phyloP scores from a whole-genome alignment of 2,113 vertebrate species.

The Pollachius pollachius region DNA sequence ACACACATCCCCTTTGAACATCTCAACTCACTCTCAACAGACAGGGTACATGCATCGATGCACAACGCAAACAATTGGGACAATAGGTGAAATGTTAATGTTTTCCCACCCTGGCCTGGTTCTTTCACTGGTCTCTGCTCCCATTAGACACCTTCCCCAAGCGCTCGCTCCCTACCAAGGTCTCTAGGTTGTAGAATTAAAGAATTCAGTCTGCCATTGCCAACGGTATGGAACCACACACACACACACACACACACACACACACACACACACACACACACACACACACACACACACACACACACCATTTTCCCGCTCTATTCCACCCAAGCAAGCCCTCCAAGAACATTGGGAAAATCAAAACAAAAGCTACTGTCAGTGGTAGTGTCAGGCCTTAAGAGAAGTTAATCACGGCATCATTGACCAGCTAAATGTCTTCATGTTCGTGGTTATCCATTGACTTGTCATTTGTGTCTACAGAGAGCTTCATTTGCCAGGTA shows the following conservation, averaged over 20 bases:
- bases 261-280: no score
- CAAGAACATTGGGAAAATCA: neutral
- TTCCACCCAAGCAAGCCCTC: no score
- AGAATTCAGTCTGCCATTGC: constrained; percentile 43
- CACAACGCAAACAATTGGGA: constrained; percentile 4
- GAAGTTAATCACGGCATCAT: constrained; percentile 25
- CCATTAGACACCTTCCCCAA: constrained; percentile 49
- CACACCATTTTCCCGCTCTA: no score
- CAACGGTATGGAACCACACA: constrained; percentile 52
- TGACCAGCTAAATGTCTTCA: no score
- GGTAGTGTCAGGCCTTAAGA: constrained; percentile 6
- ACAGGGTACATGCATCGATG: neutral
- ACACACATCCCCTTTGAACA: neutral
- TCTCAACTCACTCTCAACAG: neutral
- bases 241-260: constrained; percentile 22
- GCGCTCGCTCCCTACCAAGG: constrained; percentile 35
- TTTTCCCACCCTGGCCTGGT: constrained; percentile 52
- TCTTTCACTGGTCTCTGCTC: constrained; percentile 19
- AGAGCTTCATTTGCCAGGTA: no score
- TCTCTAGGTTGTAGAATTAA: constrained; percentile 47
- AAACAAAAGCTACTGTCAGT: constrained; percentile 12
- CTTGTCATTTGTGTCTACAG: no score
- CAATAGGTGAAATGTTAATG: constrained; percentile 45
- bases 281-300: no score
- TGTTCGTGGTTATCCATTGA: no score